These are phyloP conservation scores for Clunio marinus DNA, from an alignment of 2,888 invertebrate genomes.

Conservation along the genomic window DNA sequence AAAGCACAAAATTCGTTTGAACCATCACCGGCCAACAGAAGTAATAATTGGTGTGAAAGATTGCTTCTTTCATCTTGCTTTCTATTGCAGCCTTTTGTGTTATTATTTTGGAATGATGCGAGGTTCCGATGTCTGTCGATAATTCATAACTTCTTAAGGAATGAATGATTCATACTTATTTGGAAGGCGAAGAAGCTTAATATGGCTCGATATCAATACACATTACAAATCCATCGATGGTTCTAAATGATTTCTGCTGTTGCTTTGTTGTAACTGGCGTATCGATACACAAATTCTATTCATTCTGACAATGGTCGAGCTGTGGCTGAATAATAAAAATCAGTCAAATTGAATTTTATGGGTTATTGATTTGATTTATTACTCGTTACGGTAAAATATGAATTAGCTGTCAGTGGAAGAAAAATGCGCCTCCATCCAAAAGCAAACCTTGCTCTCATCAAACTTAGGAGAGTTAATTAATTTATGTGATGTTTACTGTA, in stretches of 20 bases:
- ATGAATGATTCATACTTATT: background rate
- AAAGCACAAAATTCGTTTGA: background rate
- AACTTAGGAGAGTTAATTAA: background rate
- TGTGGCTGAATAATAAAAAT: constrained; percentile 32
- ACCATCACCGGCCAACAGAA: constrained; percentile 27
- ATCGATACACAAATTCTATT: background rate
- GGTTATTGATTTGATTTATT: constrained; percentile 39
- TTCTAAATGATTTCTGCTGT: constrained; percentile 23
- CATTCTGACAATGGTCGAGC: background rate
- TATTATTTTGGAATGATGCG: constrained; percentile 27
- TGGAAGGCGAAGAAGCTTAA: background rate
- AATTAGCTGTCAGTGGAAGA: background rate
- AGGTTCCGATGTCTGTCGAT: constrained; percentile 22
- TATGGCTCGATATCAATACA: constrained; percentile 3
- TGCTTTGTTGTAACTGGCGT: constrained; percentile 5
- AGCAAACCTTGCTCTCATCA: background rate
- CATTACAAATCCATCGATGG: constrained; percentile 11
- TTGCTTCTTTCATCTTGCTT: constrained; percentile 35
- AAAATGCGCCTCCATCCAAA: background rate
- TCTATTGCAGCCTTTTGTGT: background rate
- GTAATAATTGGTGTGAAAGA: constrained; percentile 39
- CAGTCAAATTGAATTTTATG: constrained; percentile 39
- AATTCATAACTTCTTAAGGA: constrained; percentile 6
- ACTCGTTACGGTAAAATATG: too few species aligned
- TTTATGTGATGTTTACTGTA: constrained; percentile 22